Evolutionary conservation across 2,797 vertebrate genomes (phyloP), one percentile per base, ranked within the genome.

Genomic region (Siniperca undulata): DNA sequence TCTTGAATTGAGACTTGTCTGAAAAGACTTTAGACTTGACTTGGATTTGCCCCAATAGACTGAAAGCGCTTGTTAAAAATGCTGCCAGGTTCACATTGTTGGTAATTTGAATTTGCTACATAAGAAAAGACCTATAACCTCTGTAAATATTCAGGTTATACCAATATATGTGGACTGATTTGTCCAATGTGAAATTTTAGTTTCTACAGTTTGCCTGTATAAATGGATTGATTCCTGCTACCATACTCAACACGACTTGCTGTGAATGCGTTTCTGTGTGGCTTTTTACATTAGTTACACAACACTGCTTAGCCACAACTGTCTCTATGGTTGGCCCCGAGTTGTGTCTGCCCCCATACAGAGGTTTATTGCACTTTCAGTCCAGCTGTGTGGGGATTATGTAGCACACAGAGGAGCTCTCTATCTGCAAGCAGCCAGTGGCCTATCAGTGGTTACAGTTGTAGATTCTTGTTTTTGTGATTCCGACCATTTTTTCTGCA

Each of bases 371-470:
- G 27, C 78, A 79, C 53, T 67, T 76, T 83, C 6, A 76, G 69
- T 87, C 85, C 92, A 92, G 87, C 89, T 93, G 89, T 81, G 86
- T 66, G 72, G 72, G 83, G 91, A 91, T 92, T 91, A 92, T 86
- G 67, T 36, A 3, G 83, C 59, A n/a, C 81, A 90, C 81, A 90
- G 86, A 90, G 70, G 77, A 91, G 62, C 87, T 83, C 72, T 86
- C 66, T 89, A 68, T 88, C 77, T 73, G 74, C 40, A 53, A 38
- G 65, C 72, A 56, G 71, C 74, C 77, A 56, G 68, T 58, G 68
- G 69, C 20, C 70, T 73, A 69, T 88, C 85, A 79, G 74, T 77
- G 64, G 52, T 76, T 40, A 40, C 77, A 79, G 79, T 84, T 50
- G 71, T 55, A 59, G 76, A 59, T 86, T 86, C 65, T 67, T 86